phyloP scores from a whole-genome alignment of 2,113 vertebrate genomes.

The Macquaria australasica region DNA sequence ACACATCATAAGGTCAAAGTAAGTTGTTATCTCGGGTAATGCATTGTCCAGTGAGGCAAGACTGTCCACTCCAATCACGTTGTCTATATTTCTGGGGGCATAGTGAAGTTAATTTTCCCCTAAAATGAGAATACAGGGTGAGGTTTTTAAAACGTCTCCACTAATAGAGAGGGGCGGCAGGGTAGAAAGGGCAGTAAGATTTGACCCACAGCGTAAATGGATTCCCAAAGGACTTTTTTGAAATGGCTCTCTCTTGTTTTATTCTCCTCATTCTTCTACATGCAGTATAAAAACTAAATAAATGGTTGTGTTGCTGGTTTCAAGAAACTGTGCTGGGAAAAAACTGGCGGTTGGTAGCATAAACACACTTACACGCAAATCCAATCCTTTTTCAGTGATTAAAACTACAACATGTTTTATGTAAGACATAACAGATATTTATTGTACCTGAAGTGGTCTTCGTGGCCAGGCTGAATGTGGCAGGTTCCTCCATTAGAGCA shows the following conservation, averaged over 20 bases:
- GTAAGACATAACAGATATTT: neutral
- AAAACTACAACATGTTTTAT: neutral
- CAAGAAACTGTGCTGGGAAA: neutral
- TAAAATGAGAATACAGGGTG: slow-evolving; percentile 44
- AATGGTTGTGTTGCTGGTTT: neutral
- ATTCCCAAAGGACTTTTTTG: slow-evolving; percentile 7
- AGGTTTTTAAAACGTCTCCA: slow-evolving; percentile 28
- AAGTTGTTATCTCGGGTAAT: slow-evolving; percentile 61
- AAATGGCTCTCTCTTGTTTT: neutral
- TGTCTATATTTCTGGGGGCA: slow-evolving; percentile 38
- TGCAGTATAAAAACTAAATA: neutral
- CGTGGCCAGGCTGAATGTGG: slow-evolving; percentile 88
- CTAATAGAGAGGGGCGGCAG: neutral
- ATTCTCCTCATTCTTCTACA: neutral
- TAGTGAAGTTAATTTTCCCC: slow-evolving; percentile 43
- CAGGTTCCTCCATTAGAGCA: slow-evolving; percentile 95
- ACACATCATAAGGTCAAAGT: slow-evolving; percentile 62
- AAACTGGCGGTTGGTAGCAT: neutral
- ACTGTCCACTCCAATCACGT: slow-evolving; percentile 57
- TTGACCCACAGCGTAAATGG: slow-evolving; percentile 23
- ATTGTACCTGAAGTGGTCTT: slow-evolving; percentile 93
- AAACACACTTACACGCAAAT: neutral
- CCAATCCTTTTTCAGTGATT: neutral
- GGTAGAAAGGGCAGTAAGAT: slow-evolving; percentile 12
- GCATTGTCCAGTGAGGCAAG: slow-evolving; percentile 52